phyloP scores from a whole-genome alignment of 2,797 vertebrate genomes.

The Euthynnus affinis region DNA sequence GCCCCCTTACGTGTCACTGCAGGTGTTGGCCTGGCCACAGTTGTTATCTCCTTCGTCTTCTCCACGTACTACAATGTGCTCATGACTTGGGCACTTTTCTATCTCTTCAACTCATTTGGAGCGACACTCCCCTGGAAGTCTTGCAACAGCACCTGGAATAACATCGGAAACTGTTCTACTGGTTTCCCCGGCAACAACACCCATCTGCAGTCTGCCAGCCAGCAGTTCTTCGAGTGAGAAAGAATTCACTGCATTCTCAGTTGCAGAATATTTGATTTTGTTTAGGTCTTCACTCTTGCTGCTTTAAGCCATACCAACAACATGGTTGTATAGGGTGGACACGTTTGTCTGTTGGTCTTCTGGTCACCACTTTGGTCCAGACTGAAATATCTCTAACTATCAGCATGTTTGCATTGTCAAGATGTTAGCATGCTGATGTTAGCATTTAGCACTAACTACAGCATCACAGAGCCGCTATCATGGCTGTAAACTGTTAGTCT shows the following conservation, averaged over 20 bases:
- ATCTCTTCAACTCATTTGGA: constrained; percentile 84
- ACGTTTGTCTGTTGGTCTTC: too few species aligned
- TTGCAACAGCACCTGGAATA: constrained; percentile 87
- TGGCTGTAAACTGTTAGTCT: too few species aligned
- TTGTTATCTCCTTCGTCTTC: constrained; percentile 84
- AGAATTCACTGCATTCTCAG: not conserved
- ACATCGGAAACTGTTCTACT: constrained; percentile 78
- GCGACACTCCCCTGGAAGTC: constrained; percentile 81
- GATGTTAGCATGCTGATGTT: too few species aligned
- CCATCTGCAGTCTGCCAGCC: constrained; percentile 83
- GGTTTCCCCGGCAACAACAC: constrained; percentile 79
- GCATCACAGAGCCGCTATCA: too few species aligned
- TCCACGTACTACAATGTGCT: constrained; percentile 87
- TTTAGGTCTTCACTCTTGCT: too few species aligned
- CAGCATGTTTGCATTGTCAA: too few species aligned
- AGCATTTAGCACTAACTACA: too few species aligned
- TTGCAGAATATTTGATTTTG: not conserved
- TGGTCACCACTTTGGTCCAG: too few species aligned
- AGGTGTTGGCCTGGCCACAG: constrained; percentile 87
- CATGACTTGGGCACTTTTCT: constrained; percentile 85
- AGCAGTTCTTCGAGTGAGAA: constrained; percentile 87
- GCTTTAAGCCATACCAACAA: too few species aligned
- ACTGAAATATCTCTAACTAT: too few species aligned
- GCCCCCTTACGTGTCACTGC: constrained; percentile 51
- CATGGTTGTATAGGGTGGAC: too few species aligned